These are phyloP conservation scores for Caerostris darwini DNA, from an alignment of 1,140 invertebrate species.

Conservation along the genomic window DNA sequence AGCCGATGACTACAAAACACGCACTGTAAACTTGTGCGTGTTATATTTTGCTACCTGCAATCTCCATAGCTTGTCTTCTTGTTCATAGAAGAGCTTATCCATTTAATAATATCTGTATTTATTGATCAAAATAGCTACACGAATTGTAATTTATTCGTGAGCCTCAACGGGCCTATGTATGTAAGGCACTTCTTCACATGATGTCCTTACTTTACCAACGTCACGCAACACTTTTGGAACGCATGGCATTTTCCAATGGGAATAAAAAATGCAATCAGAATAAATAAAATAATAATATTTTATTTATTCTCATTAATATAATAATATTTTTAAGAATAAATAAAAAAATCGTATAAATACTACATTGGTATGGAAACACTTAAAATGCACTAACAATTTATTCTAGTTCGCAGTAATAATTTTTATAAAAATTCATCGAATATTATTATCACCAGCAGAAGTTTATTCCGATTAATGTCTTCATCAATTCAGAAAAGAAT, in stretches of 20 bases:
- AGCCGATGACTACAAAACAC: background rate
- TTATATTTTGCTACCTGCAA: background rate
- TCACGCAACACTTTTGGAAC: background rate
- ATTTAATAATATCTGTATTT: conserved; percentile 2
- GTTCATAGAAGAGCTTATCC: background rate
- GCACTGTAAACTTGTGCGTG: background rate
- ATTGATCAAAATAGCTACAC: background rate
- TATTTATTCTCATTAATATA: too few species aligned
- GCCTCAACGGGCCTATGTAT: background rate
- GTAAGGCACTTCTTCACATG: conserved; percentile 1
- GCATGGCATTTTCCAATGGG: background rate
- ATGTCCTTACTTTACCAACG: background rate
- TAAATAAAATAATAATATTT: background rate
- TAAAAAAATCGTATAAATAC: too few species aligned
- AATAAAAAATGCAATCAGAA: background rate
- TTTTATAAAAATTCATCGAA: too few species aligned
- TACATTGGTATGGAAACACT: too few species aligned
- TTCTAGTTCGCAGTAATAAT: too few species aligned
- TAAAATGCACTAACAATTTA: too few species aligned
- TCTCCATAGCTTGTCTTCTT: background rate
- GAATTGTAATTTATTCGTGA: conserved; percentile 2
- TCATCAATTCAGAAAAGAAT: background rate
- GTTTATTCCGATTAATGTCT: too few species aligned
- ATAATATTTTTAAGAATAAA: too few species aligned
- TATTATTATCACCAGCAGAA: too few species aligned